Percentiles rank a stretch among this genome's conserved stretches.
Conservation (phyloP, 2,797 vertebrate species). For the Galago senegalensis region DNA sequence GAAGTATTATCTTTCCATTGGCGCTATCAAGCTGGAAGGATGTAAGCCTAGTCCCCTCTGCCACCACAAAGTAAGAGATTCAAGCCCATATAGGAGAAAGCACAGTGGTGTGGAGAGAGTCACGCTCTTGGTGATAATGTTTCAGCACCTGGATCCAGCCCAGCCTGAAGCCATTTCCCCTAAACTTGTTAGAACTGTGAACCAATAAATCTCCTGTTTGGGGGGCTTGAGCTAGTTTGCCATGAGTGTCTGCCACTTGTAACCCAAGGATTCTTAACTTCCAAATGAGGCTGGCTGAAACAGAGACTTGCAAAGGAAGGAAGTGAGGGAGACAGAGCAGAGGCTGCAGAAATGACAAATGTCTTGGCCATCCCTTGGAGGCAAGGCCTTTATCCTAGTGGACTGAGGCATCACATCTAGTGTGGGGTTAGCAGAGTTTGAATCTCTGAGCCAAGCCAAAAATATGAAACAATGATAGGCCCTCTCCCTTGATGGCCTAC, state of each 20-base stretch:
- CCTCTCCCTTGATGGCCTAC: slow-evolving; percentile 19
- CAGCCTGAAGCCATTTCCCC: not conserved
- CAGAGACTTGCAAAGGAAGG: not conserved
- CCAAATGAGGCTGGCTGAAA: not conserved
- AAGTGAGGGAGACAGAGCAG: not conserved
- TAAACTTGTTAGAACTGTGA: not conserved
- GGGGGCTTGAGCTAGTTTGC: not conserved
- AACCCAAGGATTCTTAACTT: not conserved
- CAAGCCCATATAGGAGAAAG: not conserved
- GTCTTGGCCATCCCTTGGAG: not conserved
- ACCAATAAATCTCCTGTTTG: not conserved
- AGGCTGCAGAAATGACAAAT: not conserved
- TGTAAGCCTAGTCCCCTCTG: not conserved
- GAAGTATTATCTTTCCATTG: not conserved
- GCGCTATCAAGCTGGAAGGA: not conserved
- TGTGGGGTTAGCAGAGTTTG: slow-evolving; percentile 35
- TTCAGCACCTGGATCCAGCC: not conserved
- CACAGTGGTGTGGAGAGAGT: not conserved
- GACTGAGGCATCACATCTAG: not conserved
- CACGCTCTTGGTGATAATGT: not conserved
- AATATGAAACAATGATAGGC: slow-evolving; percentile 42
- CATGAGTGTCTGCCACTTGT: not conserved
- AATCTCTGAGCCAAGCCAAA: slow-evolving; percentile 11
- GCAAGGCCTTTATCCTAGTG: not conserved
- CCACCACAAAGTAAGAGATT: not conserved